Evolutionary conservation across 2,888 invertebrate species (phyloP).

Genomic region (Caenorhabditis sp.): DNA sequence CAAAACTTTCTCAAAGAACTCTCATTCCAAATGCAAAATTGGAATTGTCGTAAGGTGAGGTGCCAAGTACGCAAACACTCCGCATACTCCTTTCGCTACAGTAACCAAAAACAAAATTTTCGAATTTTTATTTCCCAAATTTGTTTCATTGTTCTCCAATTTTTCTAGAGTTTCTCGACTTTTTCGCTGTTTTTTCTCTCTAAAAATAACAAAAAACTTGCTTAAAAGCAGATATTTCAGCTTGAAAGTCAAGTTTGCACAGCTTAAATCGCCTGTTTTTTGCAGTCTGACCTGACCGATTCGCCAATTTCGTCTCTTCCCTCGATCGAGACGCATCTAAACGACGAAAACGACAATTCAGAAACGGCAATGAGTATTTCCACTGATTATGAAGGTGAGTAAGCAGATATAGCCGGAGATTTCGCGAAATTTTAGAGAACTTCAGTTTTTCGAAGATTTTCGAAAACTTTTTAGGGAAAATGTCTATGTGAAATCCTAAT

Average conservation of each 20-base stretch:
- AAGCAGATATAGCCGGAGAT: not conserved
- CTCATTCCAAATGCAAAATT: conserved; percentile 34
- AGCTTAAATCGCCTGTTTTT: conserved; percentile 26
- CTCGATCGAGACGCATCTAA: conserved; percentile 23
- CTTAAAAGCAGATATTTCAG: conserved; percentile 17
- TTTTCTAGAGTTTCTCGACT: not conserved
- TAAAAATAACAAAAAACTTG: not conserved
- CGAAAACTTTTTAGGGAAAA: no score
- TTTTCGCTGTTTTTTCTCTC: not conserved
- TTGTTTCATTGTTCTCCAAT: not conserved
- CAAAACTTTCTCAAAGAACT: conserved; percentile 26
- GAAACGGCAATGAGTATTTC: conserved; percentile 39
- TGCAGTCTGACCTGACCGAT: conserved; percentile 21
- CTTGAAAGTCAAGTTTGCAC: conserved; percentile 38
- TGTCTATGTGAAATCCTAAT: not conserved
- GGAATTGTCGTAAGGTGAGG: conserved; percentile 47
- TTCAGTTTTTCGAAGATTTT: not conserved
- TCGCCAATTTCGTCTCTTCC: conserved; percentile 35
- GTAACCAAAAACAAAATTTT: conserved; percentile 37
- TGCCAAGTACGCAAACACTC: conserved; percentile 23
- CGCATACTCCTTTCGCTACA: conserved; percentile 14
- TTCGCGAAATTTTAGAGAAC: not conserved
- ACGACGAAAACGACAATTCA: conserved; percentile 5
- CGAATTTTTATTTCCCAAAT: not conserved
- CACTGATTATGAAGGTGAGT: conserved; percentile 45